Evolutionary conservation across 2,797 vertebrate genomes (phyloP), one percentile per base, ranked within the genome.

Genomic region (Tarsius wallacei): DNA sequence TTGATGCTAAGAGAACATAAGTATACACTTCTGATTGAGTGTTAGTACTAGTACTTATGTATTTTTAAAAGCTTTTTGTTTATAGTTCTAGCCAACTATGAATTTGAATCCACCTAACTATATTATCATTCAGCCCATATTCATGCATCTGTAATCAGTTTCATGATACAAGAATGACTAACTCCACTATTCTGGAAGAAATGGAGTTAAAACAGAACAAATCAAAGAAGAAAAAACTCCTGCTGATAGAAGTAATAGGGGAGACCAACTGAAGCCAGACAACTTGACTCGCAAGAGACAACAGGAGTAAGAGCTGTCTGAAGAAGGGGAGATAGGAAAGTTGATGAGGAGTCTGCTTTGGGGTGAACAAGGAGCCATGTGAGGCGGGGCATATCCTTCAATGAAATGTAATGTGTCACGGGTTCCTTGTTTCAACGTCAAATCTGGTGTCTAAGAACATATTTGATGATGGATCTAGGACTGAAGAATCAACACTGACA

Each of bases 1-100:
- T 55, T 88, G 59, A 22, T 95, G 64, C 64, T 85, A 85, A 87
- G 15, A 94, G 59, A 96, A 90, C 12, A 51, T 74, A 78, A 77
- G 91, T 49, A 78, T 10, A n/a, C 21, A 33, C 14, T 86, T 13
- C 47, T 85, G 17, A 55, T 74, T 78, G 33, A 83, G 80, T 87
- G 55, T 66, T 90, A 70, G 14, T 89, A 82, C 42, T 94, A n/a
- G n/a, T 63, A 66, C 33, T 81, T 84, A 71, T 82, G 22, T 87
- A 5, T 93, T 89, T 88, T 86, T 61, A 82, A 82, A 16, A 63
- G 36, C 5, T 21, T 73, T 91, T 82, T 87, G 68, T 93, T 81
- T 81, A 42, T 49, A 84, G n/a, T 83, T 96, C 17, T 86, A 94
- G 51, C 7, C 19, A 93, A 85, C 8, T 83, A 24, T 83, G 57